Evolutionary conservation across 2,113 vertebrate species (phyloP), one percentile per base, ranked within the genome.

Genomic region (Pseudorasbora parva): DNA sequence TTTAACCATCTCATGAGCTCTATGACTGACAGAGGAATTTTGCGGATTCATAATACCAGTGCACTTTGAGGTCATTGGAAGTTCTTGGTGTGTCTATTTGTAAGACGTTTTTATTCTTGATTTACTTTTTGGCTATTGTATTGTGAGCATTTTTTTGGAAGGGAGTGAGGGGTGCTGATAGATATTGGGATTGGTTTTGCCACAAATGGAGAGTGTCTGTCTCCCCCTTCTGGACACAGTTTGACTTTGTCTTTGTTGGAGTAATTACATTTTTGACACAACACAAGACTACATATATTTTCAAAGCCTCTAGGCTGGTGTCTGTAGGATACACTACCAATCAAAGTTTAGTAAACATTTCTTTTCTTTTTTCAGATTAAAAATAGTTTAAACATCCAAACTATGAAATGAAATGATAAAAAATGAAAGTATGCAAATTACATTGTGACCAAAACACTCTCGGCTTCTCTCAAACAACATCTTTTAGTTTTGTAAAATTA

Each of bases 191-290:
- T 14, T 15, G 33, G 30, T 45, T 45, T 71, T 2, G 19, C 25
- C 30, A 41, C 74, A 37, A 41, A 41, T 41, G 12, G 7, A 77
- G 3, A 2, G 7, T 78, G 30, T 41, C 4, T 78, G 76, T 78
- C 76, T 78, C 76, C 76, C 76, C 5, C 76, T 78, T 78, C n/a
- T 78, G 76, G 76, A 45, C 37, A 45, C 56, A 12, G 23, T 1
- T 5, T 12, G 64, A 68, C 30, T 0, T 37, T 66, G 30, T 66
- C 62, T 66, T 8, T 66, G 8, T 66, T 15, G 10, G 45, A 19
- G 73, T 76, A 3, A 37, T n/a, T n/a, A n/a, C n/a, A n/a, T n/a
- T n/a, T 45, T 37, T 68, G 15, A 41, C 56, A 64, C 41, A 43
- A 3, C 2, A 45, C 45, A 71, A 71, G 5, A 71, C n/a, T 8